A percentile compares a stretch with the other conserved stretches of the same genome.
Evolutionary conservation across 53 echinoderm and acorn worm genomes (phyloP).

Genomic region (Echinarachnius parma): DNA sequence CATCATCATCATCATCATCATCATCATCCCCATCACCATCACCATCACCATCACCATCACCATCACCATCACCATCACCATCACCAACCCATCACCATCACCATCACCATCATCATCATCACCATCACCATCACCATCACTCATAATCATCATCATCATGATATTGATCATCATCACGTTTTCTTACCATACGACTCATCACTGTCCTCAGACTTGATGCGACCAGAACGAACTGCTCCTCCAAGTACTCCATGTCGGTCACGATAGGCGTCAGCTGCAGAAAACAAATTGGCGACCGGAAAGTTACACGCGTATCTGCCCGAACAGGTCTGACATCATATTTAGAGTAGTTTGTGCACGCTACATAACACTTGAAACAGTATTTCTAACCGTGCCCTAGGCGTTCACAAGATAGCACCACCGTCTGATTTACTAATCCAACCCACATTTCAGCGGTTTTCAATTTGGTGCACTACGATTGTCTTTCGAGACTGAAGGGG

Average conservation of each 20-base stretch:
- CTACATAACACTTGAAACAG: too few species aligned
- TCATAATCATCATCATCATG: not conserved
- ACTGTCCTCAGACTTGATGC: constrained; percentile 80
- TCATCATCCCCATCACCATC: not conserved
- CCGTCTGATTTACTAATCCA: too few species aligned
- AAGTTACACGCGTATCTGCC: too few species aligned
- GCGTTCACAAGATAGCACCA: too few species aligned
- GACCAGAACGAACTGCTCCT: constrained; percentile 81
- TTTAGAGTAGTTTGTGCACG: too few species aligned
- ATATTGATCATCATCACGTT: not conserved
- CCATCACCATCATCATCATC: not conserved
- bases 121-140: not conserved
- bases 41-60: not conserved
- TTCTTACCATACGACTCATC: constrained; percentile 92
- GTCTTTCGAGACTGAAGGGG: too few species aligned
- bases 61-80: not conserved
- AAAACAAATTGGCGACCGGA: too few species aligned
- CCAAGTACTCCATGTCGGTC: constrained; percentile 74
- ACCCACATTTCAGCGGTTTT: too few species aligned
- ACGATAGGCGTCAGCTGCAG: constrained; percentile 75
- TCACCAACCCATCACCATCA: not conserved
- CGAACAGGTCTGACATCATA: too few species aligned
- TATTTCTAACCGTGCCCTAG: too few species aligned
- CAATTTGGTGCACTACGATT: too few species aligned
- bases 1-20: not conserved